Conservation (phyloP, 2,797 vertebrate species). For the Phoeniculus purpureus region DNA sequence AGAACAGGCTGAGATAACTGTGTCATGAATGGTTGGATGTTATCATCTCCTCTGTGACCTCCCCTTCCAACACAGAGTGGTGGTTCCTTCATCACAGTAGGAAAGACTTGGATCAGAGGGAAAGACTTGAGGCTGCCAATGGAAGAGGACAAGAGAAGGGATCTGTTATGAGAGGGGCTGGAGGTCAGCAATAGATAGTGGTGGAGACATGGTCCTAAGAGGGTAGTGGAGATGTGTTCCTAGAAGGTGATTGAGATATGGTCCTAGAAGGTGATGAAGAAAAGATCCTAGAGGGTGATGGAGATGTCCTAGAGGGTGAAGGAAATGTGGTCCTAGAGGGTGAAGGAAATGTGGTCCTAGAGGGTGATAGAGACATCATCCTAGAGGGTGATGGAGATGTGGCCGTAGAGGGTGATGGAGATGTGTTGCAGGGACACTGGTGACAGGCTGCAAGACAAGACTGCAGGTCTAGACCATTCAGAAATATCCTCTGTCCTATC, state of each 20-base stretch:
- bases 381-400: neutral
- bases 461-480: neutral
- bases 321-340: neutral
- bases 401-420: too few species aligned
- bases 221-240: neutral
- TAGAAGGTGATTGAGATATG: neutral
- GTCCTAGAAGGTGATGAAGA: neutral
- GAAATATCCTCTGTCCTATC: neutral
- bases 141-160: neutral
- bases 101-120: neutral
- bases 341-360: neutral
- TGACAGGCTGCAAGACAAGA: neutral
- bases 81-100: rapidly evolving
- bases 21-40: neutral
- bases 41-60: neutral
- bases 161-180: neutral
- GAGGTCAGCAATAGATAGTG: neutral
- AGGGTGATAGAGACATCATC: neutral
- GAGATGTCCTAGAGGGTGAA: too few species aligned
- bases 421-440: neutral
- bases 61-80: neutral
- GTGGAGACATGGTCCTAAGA: neutral
- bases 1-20: neutral
- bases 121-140: neutral
- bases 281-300: too few species aligned